Conservation (phyloP, 2,888 invertebrate genomes). For the Dynastes hyllus region DNA sequence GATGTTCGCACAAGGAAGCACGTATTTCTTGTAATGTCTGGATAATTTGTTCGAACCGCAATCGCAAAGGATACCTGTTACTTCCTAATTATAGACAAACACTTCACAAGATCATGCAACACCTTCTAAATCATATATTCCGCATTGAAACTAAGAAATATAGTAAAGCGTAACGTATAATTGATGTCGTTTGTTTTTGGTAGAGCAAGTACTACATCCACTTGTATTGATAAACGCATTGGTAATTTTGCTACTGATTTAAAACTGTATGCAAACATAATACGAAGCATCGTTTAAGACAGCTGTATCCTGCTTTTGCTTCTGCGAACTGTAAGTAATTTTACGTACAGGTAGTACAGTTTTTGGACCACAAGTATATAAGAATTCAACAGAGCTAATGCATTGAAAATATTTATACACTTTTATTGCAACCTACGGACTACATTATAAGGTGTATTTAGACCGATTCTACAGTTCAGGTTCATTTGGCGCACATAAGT, state of each 20-base stretch:
- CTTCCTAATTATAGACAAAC: conserved; percentile 4
- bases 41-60: conserved; percentile 14
- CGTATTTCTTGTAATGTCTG: neutral
- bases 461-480: no score
- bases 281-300: no score
- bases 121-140: conserved; percentile 14
- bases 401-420: no score
- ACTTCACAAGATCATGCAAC: conserved; percentile 2
- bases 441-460: no score
- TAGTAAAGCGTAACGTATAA: neutral
- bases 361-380: no score
- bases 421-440: no score
- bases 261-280: no score
- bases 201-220: neutral
- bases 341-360: no score
- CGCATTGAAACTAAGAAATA: neutral
- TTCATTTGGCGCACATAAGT: no score
- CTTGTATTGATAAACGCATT: neutral
- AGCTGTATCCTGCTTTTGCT: no score
- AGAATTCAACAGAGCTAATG: no score
- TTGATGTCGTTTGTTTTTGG: conserved; percentile 13
- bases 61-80: neutral
- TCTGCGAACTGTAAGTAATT: no score
- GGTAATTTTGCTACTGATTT: neutral
- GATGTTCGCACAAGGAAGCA: neutral